Conservation (phyloP, 1,140 invertebrate genomes). For the Probaryconus sp. region DNA sequence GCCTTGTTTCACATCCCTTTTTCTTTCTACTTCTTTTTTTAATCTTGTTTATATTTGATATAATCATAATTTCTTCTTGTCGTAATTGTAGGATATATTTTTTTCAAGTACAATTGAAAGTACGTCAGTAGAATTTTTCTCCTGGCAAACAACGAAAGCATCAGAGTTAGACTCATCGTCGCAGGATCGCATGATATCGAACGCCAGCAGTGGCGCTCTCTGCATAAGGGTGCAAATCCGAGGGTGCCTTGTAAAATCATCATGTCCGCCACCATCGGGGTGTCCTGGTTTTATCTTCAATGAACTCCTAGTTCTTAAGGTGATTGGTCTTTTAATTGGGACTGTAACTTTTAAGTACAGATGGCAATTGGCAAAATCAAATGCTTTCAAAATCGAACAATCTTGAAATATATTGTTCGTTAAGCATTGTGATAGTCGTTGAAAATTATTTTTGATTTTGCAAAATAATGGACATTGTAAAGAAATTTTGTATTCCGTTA, state of each 20-base stretch:
- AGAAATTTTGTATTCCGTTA: too few species aligned
- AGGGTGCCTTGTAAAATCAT: constrained; percentile 49
- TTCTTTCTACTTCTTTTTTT: not conserved
- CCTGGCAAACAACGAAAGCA: constrained; percentile 51
- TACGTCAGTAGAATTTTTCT: too few species aligned
- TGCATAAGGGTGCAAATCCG: constrained; percentile 38
- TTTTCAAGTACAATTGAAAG: too few species aligned
- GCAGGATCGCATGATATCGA: constrained; percentile 55
- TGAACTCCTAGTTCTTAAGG: constrained; percentile 8
- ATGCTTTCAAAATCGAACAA: too few species aligned
- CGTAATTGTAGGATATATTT: too few species aligned
- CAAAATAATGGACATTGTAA: too few species aligned
- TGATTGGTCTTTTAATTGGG: not conserved
- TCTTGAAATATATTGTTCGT: too few species aligned
- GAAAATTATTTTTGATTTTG: too few species aligned
- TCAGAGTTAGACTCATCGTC: constrained; percentile 42
- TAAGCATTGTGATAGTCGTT: too few species aligned
- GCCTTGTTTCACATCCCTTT: constrained; percentile 10
- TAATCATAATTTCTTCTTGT: too few species aligned
- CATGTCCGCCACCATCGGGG: constrained; percentile 36
- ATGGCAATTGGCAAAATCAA: too few species aligned
- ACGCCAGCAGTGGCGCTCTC: constrained; percentile 60
- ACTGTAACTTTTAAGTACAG: too few species aligned
- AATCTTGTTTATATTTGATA: constrained; percentile 1
- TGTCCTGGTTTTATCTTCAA: constrained; percentile 27